Evolutionary conservation across 2,797 vertebrate species (phyloP), one percentile per base, ranked within the genome.

Genomic region (Enteromius radiatus): DNA sequence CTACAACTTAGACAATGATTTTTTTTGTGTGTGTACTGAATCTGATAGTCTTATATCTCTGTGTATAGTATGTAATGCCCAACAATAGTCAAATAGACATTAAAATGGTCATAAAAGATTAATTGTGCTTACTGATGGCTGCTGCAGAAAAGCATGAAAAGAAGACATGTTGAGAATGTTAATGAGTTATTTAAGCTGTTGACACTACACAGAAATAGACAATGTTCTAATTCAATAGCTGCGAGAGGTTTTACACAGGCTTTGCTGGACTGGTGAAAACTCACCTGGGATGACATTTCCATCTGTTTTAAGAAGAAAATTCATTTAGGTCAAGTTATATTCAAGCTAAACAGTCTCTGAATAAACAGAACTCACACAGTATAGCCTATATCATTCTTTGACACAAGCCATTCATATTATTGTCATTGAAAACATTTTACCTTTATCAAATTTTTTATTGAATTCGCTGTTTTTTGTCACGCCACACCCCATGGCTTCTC

Each of bases 401-500:
- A 49, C 14, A 14, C n/a, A 14, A 12, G 3, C 5, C 17, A 45
- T 63, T n/a, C 8, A 75, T 12, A 5, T 12, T 17, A 9, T 26
- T 10, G 15, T 63, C 12, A 19, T 31, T 52, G 28, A n/a, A 80
- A 36, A 43, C 4, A 5, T 8, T 49, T 87, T 91, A 95, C 94
- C 94, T 95, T 92, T 94, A 71, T 85, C 78, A 19, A 87, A 81
- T 74, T 89, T 78, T 90, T 91, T 94, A 86, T 92, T 86, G 87
- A 95, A 93, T 49, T 89, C 89, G 85, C 87, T 78, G 83, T 90
- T 92, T 89, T 93, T 95, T 78, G 94, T 76, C 88, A 95, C 94
- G 17, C 94, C 94, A 93, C 94, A 94, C 92, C 95, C 95, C 95
- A 95, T 95, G 90, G 87, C 88, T 91, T 84, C 89, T 90, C 86